Percentiles rank a stretch among this genome's conserved stretches.
Conservation (phyloP, 2,797 vertebrate species). For the Babyrousa celebensis region DNA sequence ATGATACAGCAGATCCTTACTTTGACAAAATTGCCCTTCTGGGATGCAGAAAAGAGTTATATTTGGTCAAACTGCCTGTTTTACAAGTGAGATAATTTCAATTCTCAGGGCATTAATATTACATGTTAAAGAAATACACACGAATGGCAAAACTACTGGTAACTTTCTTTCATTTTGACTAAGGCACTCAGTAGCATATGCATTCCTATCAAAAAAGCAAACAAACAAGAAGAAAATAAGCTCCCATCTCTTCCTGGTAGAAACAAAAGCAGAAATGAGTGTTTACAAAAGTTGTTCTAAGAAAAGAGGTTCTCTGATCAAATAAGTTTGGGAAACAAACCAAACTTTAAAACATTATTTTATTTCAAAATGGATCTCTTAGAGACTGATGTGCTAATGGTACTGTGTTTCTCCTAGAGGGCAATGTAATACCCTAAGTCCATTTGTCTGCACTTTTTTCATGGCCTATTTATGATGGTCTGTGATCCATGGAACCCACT, state of each 20-base stretch:
- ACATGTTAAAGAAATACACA: slow-evolving; percentile 57
- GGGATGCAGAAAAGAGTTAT: background rate
- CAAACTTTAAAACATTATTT: background rate
- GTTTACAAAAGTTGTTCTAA: slow-evolving; percentile 5
- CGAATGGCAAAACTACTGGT: background rate
- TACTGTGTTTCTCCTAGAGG: background rate
- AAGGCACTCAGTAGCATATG: background rate
- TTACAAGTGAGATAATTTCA: slow-evolving; percentile 58
- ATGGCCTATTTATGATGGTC: background rate
- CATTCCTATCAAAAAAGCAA: slow-evolving; percentile 7
- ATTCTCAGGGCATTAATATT: slow-evolving; percentile 56
- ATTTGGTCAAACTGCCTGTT: slow-evolving; percentile 1
- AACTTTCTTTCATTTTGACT: slow-evolving; percentile 19
- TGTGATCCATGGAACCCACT: background rate
- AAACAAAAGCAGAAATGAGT: slow-evolving; percentile 57
- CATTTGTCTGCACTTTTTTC: background rate
- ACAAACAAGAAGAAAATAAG: background rate
- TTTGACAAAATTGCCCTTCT: slow-evolving; percentile 19
- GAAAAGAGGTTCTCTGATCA: slow-evolving; percentile 14
- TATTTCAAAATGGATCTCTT: slow-evolving; percentile 1
- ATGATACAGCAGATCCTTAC: background rate
- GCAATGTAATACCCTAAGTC: background rate
- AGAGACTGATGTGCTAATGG: background rate
- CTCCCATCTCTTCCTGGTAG: background rate
- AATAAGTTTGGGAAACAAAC: slow-evolving; percentile 6